Evolutionary conservation across 2,888 invertebrate species (phyloP), one percentile per base, ranked within the genome.

Genomic region (Drosophila leonis): DNA sequence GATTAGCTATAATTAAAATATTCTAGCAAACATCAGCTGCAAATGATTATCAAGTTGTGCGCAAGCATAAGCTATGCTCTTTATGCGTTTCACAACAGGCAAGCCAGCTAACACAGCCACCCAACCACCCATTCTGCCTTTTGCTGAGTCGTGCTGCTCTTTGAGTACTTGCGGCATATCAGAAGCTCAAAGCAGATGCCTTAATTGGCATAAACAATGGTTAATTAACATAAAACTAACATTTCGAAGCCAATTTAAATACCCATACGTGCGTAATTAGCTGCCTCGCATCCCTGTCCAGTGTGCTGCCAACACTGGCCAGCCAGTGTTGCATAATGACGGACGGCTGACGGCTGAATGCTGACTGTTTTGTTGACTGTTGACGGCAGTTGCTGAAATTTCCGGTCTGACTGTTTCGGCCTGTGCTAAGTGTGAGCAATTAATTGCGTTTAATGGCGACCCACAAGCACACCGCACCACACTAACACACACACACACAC

Each of bases 201-300:
- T 67, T 90, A 90, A 83, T 90, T 88, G 83, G 68, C 88, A 85
- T 85, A 74, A 83, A 88, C 89, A 88, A 88, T 75, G 64, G 78
- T 80, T 85, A 85, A 85, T 85, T 85, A 90, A 78, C 90, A 85
- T 85, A 88, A 88, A 85, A 90, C 90, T 90, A 90, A 90, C 87
- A 90, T 88, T 80, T 74, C 72, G 56, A 67, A 65, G 57, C 63
- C 73, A 80, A 90, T 85, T 90, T 85, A 75, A 88, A 88, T 68
- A 80, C 72, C 70, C 72, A 80, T 74, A 90, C 90, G 84, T 85
- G 84, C 81, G 90, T 80, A 85, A 90, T 85, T 88, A 86, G 80
- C 68, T 64, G 46, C 54, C 57, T 49, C 66, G n/a, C 33, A 12
- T n/a, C 31, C 27, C 42, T 3, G 4, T 27, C 44, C 44, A 35